These are phyloP conservation scores for Calcarius ornatus DNA, from an alignment of 2,113 vertebrate species.

Conservation along the genomic window DNA sequence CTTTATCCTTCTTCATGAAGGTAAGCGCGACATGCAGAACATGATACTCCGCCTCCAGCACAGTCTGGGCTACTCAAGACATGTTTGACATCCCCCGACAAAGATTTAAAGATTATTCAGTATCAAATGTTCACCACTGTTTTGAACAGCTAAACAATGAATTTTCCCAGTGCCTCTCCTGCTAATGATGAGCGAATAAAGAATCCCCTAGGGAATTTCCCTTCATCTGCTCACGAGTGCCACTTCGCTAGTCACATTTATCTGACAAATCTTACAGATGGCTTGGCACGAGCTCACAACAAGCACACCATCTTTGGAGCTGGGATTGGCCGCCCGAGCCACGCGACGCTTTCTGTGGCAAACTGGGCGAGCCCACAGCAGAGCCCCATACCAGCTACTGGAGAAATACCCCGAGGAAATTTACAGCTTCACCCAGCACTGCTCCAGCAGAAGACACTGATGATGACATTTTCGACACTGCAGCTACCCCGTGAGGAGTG, in stretches of 20 bases:
- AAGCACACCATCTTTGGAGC: slow-evolving; percentile 60
- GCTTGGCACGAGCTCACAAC: slow-evolving; percentile 54
- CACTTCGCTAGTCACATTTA: slow-evolving; percentile 67
- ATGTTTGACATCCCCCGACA: background rate
- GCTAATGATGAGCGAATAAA: slow-evolving; percentile 52
- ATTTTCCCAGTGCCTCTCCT: slow-evolving; percentile 49
- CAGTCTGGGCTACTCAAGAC: background rate
- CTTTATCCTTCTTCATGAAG: background rate
- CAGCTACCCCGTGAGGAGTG: background rate
- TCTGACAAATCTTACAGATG: slow-evolving; percentile 69
- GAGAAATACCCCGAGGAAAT: background rate
- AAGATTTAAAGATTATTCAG: background rate
- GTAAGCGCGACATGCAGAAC: background rate
- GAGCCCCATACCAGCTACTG: background rate
- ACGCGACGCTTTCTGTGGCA: background rate
- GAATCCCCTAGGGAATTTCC: slow-evolving; percentile 63
- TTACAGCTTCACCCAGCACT: background rate
- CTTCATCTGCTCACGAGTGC: slow-evolving; percentile 67
- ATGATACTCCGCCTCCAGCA: background rate
- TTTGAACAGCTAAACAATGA: slow-evolving; percentile 44
- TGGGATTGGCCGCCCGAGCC: slow-evolving; percentile 34
- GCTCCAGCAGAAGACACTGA: background rate
- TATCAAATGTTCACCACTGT: background rate
- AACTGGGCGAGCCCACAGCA: background rate
- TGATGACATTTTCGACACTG: background rate